A percentile compares a stretch with the other conserved stretches of the same genome.
Evolutionary conservation across 1,140 invertebrate species (phyloP).

Genomic region (Lasaia peninsularis): DNA sequence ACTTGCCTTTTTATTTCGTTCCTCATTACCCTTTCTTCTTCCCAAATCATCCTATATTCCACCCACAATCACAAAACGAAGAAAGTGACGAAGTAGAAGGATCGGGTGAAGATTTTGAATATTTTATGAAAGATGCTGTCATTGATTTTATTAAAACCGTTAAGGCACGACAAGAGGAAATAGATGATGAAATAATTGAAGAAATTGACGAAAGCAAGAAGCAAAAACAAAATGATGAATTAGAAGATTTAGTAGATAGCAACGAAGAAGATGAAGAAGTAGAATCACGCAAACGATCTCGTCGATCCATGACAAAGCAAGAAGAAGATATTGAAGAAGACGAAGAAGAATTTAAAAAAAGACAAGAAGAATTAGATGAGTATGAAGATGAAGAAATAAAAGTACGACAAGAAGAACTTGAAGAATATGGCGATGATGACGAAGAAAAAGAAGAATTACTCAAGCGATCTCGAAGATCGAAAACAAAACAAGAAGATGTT

Average conservation of each 20-base stretch:
- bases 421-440: conserved; percentile 24
- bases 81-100: conserved; percentile 30
- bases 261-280: conserved; percentile 14
- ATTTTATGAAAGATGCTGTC: conserved; percentile 26
- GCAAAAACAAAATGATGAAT: neutral
- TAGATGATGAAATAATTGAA: conserved; percentile 17
- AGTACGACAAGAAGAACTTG: conserved; percentile 19
- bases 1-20: neutral
- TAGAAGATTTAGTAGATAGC: conserved; percentile 2
- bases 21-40: neutral
- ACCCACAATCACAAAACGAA: conserved; percentile 4
- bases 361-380: conserved; percentile 23
- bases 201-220: conserved; percentile 8
- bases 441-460: conserved; percentile 21
- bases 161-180: conserved; percentile 20
- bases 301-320: neutral
- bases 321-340: conserved; percentile 16
- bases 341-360: conserved; percentile 15
- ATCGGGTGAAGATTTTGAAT: conserved; percentile 31
- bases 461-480: conserved; percentile 5
- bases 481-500: conserved; percentile 22
- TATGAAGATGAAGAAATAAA: conserved; percentile 23
- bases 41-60: neutral
- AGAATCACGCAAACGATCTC: neutral
- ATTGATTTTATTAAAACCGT: conserved; percentile 25